Evolutionary conservation across 2,888 invertebrate species (phyloP).

Genomic region (Tridacna crocea): DNA sequence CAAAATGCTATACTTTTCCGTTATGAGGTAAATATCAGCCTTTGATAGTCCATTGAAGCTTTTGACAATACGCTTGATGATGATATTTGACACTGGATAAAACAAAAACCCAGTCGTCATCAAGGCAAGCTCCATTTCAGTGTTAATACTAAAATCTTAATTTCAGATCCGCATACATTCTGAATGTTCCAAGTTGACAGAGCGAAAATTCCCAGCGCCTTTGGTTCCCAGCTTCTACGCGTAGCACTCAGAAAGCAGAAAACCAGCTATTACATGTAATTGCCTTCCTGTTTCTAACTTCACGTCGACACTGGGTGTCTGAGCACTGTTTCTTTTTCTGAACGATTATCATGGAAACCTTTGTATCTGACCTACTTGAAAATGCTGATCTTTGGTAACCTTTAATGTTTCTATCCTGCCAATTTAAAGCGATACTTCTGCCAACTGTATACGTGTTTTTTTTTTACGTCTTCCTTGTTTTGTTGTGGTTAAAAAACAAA

Average conservation of each 20-base stretch:
- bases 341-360: conserved; percentile 16
- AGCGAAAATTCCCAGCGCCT: no score
- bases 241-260: no score
- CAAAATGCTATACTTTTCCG: conserved; percentile 48
- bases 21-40: conserved; percentile 45
- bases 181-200: no score
- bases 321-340: no score
- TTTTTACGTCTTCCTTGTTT: not conserved
- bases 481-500: not conserved
- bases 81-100: conserved; percentile 23
- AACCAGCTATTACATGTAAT: no score
- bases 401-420: not conserved
- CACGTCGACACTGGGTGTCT: no score
- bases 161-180: no score
- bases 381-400: conserved; percentile 27
- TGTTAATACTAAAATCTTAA: no score
- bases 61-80: not conserved
- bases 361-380: conserved; percentile 26
- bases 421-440: not conserved
- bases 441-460: not conserved
- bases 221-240: no score
- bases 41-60: not conserved
- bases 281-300: no score
- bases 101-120: not conserved
- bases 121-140: no score